Evolutionary conservation across 2,888 invertebrate genomes (phyloP), one percentile per base, ranked within the genome.

Genomic region (Iphiclides podalirius): DNA sequence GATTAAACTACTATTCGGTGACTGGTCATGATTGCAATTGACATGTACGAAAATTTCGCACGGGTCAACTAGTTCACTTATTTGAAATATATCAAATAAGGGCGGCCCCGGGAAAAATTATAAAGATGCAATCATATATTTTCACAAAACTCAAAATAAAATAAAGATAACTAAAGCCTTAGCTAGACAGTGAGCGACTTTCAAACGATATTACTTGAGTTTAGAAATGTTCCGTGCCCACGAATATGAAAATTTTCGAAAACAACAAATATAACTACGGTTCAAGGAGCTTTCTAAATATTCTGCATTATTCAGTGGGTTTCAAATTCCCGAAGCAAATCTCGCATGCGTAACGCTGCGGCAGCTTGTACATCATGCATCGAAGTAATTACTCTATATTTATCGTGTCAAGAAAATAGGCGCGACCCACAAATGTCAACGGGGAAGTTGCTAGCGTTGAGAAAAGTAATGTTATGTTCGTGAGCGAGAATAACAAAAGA

Each of bases 351-450:
- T 26, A 9, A 8, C 26, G 8, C 26, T 26, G 8, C 26, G 8
- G 8, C 26, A 8, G 8, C 26, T n/a, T n/a, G n/a, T n/a, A n/a
- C n/a, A n/a, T n/a, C 31, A 31, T 31, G 31, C 31, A 31, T 31
- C n/a, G 9, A 31, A 40, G 14, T 17, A 36, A 36, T 36, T 16
- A 36, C 11, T 16, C 36, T 36, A 36, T 36, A 36, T 36, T 36
- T 36, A 16, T 36, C 36, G 16, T 9, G 16, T 36, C 16, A 9
- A 16, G 36, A 36, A 36, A 36, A 36, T 36, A 17, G 1, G 15
- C 1, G 8, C 16, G 36, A 17, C 36, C 36, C 17, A 36, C 16
- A 36, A 36, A 16, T 36, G 36, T 16, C n/a, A 16, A 16, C 16
- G 6, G 17, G 11, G 16, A 11, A 31, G 31, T 11, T 31, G 31